Percentiles rank a stretch among this genome's conserved stretches.
phyloP scores from a whole-genome alignment of 2,797 vertebrate species.

The Cyclopterus lumpus region DNA sequence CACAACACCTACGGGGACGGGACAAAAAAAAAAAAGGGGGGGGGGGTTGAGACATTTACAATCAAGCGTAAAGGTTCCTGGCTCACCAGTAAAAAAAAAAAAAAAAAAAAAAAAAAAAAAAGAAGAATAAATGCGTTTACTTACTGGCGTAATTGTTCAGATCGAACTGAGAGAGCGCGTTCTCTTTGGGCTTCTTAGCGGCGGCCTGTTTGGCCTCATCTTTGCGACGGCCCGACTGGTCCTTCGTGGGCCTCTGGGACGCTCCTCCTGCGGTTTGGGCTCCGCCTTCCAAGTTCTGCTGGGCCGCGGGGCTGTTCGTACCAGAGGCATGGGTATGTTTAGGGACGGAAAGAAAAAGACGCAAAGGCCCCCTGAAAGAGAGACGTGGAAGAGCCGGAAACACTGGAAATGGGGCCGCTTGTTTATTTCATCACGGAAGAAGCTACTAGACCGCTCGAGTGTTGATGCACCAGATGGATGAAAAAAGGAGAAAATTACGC shows the following conservation, averaged over 20 bases:
- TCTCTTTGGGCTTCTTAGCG: constrained; percentile 97
- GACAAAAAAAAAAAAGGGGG: too few relatives aligned
- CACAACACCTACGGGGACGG: constrained; percentile 89
- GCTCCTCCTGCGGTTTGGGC: constrained; percentile 64
- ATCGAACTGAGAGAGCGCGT: constrained; percentile 98
- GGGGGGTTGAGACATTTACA: neutral
- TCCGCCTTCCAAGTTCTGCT: constrained; percentile 81
- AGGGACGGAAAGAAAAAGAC: neutral
- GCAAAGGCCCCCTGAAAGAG: neutral
- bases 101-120: too few relatives aligned
- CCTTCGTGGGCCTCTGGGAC: constrained; percentile 87
- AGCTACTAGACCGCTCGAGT: neutral
- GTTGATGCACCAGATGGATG: neutral
- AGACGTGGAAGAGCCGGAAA: neutral
- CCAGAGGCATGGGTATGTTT: constrained; percentile 6
- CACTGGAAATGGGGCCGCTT: too few relatives aligned
- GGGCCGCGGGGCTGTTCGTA: constrained; percentile 71
- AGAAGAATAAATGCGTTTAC: constrained; percentile 59
- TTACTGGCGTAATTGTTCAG: constrained; percentile 99
- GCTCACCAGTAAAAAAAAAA: neutral
- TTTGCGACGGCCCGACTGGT: constrained; percentile 88
- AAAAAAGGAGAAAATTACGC: neutral
- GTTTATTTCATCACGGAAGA: too few relatives aligned
- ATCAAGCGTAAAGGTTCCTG: neutral
- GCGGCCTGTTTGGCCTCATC: constrained; percentile 92